Conservation (phyloP, 2,888 invertebrate species). For the Parascotia fuliginaria region DNA sequence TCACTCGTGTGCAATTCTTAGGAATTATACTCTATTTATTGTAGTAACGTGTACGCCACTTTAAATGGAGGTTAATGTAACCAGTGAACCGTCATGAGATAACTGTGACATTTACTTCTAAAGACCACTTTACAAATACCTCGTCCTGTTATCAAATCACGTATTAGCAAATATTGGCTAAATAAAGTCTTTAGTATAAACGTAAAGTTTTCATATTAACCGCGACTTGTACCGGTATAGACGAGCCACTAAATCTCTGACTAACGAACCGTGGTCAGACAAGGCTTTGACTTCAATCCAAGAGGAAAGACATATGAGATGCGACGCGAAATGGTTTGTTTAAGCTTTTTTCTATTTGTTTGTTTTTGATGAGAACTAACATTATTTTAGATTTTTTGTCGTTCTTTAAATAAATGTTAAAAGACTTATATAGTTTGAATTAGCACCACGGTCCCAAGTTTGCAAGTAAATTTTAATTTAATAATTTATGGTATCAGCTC, state of each 20-base stretch:
- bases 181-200: constrained; percentile 29
- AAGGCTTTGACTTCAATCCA: constrained; percentile 36
- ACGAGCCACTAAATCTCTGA: constrained; percentile 43
- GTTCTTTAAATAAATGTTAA: too few relatives aligned
- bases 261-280: constrained; percentile 51
- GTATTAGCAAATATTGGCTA: constrained; percentile 19
- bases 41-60: too few relatives aligned
- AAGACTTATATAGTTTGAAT: too few relatives aligned
- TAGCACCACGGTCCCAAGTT: too few relatives aligned
- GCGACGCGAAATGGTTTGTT: constrained; percentile 15
- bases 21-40: too few relatives aligned
- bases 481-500: too few relatives aligned
- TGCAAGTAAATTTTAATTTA: too few relatives aligned
- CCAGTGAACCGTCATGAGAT: too few relatives aligned
- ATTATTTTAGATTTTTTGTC: not conserved
- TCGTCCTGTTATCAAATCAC: constrained; percentile 4
- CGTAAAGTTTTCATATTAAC: constrained; percentile 35
- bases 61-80: too few relatives aligned
- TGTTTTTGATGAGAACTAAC: not conserved
- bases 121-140: not conserved
- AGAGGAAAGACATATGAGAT: constrained; percentile 15
- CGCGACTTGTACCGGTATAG: constrained; percentile 10
- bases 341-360: not conserved
- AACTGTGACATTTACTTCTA: too few relatives aligned
- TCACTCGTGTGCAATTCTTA: too few relatives aligned